phyloP scores from a whole-genome alignment of 2,797 vertebrate genomes.

The Ctenosaura bakeri region DNA sequence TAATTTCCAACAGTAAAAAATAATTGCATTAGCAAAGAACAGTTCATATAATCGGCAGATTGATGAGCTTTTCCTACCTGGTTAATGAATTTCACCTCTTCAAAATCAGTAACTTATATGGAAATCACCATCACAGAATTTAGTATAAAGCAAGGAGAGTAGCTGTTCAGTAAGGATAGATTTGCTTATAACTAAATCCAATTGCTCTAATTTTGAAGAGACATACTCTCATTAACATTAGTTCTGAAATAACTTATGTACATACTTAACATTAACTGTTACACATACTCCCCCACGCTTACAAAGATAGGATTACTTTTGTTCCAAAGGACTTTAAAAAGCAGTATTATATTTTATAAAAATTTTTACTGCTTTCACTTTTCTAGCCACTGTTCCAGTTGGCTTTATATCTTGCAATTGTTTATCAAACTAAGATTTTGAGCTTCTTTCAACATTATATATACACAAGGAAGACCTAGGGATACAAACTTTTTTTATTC shows the following conservation, averaged over 20 bases:
- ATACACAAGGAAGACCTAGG: too few species aligned
- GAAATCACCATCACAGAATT: not conserved
- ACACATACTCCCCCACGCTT: not conserved
- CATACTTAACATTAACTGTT: not conserved
- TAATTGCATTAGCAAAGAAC: not conserved
- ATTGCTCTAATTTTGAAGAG: not conserved
- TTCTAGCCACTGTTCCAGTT: not conserved
- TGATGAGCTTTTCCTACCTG: not conserved
- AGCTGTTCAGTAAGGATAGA: too few species aligned
- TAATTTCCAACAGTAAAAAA: not conserved
- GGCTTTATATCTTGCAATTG: not conserved
- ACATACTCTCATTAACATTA: not conserved
- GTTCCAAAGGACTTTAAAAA: not conserved
- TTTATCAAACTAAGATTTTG: not conserved
- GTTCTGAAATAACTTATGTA: not conserved
- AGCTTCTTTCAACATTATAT: not conserved
- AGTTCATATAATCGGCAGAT: slow-evolving; percentile 5
- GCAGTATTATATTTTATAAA: not conserved
- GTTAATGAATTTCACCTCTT: not conserved
- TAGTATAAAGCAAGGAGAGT: not conserved
- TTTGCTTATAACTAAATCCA: not conserved
- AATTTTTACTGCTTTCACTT: not conserved
- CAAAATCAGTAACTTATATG: not conserved
- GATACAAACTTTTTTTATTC: not conserved
- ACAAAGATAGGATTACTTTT: not conserved